Percentiles rank a stretch among this genome's conserved stretches.
Evolutionary conservation across 53 echinoderm and acorn worm species (phyloP).

Genomic region (Paelopatides confundens): DNA sequence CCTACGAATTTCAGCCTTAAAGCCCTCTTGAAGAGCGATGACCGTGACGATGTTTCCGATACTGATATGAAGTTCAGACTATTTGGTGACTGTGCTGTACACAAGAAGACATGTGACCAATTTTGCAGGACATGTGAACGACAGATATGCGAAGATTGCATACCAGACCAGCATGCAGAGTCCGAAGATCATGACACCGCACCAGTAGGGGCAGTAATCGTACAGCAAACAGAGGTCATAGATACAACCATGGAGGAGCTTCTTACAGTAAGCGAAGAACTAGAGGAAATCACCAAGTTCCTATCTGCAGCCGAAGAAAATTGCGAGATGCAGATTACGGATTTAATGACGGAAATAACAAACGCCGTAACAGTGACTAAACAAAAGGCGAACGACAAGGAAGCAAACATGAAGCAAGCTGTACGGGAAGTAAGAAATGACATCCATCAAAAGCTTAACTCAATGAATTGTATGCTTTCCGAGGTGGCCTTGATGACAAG

Average conservation of each 20-base stretch:
- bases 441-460: background rate
- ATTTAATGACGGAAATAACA: background rate
- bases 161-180: background rate
- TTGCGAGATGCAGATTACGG: background rate
- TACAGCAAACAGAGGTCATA: background rate
- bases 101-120: background rate
- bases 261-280: background rate
- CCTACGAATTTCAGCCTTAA: background rate
- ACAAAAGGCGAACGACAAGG: background rate
- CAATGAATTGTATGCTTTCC: background rate
- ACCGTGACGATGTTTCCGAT: background rate
- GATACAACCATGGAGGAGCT: background rate
- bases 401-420: background rate
- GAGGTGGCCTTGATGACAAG: background rate
- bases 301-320: background rate
- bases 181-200: background rate
- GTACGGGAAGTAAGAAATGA: background rate
- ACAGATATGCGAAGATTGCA: background rate
- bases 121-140: background rate
- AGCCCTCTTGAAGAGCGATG: background rate
- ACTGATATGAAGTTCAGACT: no score
- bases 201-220: background rate
- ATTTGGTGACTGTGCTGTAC: background rate
- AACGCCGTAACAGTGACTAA: background rate
- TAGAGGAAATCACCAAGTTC: background rate